These are phyloP conservation scores for Phenacoccus solenopsis DNA, from an alignment of 1,140 invertebrate genomes.

Conservation along the genomic window DNA sequence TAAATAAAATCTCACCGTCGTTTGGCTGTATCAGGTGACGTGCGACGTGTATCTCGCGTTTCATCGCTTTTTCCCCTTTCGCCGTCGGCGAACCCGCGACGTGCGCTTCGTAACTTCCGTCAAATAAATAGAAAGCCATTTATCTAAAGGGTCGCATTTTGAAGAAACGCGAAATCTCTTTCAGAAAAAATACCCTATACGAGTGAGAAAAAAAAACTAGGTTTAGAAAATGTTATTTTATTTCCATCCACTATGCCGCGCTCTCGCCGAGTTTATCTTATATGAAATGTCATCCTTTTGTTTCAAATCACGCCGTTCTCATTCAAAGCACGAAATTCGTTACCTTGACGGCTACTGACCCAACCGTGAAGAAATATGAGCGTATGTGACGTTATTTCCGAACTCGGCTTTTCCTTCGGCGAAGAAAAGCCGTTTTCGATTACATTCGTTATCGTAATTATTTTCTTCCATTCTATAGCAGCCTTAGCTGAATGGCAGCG, in stretches of 20 bases:
- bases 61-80: too few relatives aligned
- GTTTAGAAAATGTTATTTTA: background rate
- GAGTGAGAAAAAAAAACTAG: background rate
- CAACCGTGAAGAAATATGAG: background rate
- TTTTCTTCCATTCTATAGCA: too few relatives aligned
- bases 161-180: background rate
- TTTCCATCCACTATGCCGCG: background rate
- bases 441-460: too few relatives aligned
- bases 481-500: too few relatives aligned
- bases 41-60: too few relatives aligned
- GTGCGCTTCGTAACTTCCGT: background rate
- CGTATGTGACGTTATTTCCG: too few relatives aligned
- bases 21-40: too few relatives aligned
- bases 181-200: too few relatives aligned
- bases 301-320: conserved; percentile 8
- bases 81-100: too few relatives aligned
- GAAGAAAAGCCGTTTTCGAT: too few relatives aligned
- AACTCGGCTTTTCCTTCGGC: too few relatives aligned
- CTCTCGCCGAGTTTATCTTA: background rate
- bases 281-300: background rate
- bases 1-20: too few relatives aligned
- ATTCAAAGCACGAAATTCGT: conserved; percentile 15
- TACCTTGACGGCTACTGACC: background rate
- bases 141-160: background rate
- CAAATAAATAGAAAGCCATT: background rate